Conservation (phyloP, 2,888 invertebrate genomes). For the Ceramica pisi region DNA sequence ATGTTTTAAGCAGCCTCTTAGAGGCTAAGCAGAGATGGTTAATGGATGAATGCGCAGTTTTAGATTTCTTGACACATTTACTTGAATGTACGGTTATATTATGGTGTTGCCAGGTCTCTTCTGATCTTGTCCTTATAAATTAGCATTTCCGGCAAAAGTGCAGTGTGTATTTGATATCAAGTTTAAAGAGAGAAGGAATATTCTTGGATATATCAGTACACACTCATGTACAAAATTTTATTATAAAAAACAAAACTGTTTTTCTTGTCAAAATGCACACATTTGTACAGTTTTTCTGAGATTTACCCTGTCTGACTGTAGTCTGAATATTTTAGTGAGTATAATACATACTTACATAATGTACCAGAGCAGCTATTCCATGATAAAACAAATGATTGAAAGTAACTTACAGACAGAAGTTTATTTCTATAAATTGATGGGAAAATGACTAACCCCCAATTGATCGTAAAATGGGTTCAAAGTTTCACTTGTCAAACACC, state of each 20-base stretch:
- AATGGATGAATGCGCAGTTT: slow-evolving; percentile 82
- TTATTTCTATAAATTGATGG: not conserved
- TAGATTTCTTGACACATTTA: slow-evolving; percentile 68
- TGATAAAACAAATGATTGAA: not conserved
- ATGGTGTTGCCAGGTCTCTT: not conserved
- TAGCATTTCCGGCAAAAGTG: not conserved
- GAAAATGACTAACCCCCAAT: not conserved
- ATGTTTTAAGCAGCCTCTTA: slow-evolving; percentile 81
- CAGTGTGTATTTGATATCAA: not conserved
- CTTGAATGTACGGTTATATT: not conserved
- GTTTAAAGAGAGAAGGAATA: not conserved
- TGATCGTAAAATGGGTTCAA: not conserved
- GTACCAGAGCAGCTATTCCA: not conserved
- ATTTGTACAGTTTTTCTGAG: not conserved
- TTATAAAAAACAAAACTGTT: not conserved
- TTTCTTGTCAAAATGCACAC: not conserved
- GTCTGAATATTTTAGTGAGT: not conserved
- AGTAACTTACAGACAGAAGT: not conserved
- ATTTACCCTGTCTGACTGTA: not conserved
- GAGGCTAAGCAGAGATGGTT: slow-evolving; percentile 81
- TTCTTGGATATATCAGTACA: not conserved
- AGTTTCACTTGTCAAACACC: not conserved
- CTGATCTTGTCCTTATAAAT: too few relatives aligned
- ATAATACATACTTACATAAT: not conserved
- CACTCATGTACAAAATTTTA: not conserved